Evolutionary conservation across 2,888 invertebrate genomes (phyloP).

Genomic region (Brachylomia viminalis): DNA sequence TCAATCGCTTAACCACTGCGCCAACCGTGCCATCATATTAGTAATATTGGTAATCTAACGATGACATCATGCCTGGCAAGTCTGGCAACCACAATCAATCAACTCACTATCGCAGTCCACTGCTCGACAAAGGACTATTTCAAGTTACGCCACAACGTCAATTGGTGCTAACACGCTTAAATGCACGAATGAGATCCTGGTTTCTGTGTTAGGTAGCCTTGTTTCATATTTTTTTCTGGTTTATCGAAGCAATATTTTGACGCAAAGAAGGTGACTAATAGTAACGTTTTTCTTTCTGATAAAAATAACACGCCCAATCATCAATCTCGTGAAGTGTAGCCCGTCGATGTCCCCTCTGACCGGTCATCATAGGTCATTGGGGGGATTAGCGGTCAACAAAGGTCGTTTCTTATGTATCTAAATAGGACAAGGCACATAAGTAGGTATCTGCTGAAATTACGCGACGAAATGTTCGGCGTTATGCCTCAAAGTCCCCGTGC

Average conservation of each 20-base stretch:
- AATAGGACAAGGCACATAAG: not conserved
- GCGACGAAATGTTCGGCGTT: not conserved
- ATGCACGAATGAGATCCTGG: not conserved
- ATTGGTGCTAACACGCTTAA: not conserved
- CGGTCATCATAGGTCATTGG: constrained; percentile 27
- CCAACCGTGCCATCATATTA: no score
- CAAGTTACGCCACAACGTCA: not conserved
- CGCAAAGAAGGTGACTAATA: not conserved
- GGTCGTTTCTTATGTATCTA: not conserved
- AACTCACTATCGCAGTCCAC: not conserved
- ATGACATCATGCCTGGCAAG: not conserved
- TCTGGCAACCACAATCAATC: not conserved
- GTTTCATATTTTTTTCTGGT: not conserved
- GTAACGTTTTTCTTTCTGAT: not conserved
- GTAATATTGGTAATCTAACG: not conserved
- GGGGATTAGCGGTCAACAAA: constrained; percentile 10
- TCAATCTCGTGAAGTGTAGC: not conserved
- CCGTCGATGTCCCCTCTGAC: constrained; percentile 13
- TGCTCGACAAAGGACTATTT: not conserved
- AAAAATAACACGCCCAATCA: constrained; percentile 22
- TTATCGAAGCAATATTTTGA: not conserved
- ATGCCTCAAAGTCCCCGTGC: no score
- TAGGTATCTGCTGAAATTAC: not conserved
- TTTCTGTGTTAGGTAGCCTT: not conserved
- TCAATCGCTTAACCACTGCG: no score